Evolutionary conservation across 2,888 invertebrate species (phyloP), one percentile per base, ranked within the genome.

Genomic region (Rhodophaea formosa): DNA sequence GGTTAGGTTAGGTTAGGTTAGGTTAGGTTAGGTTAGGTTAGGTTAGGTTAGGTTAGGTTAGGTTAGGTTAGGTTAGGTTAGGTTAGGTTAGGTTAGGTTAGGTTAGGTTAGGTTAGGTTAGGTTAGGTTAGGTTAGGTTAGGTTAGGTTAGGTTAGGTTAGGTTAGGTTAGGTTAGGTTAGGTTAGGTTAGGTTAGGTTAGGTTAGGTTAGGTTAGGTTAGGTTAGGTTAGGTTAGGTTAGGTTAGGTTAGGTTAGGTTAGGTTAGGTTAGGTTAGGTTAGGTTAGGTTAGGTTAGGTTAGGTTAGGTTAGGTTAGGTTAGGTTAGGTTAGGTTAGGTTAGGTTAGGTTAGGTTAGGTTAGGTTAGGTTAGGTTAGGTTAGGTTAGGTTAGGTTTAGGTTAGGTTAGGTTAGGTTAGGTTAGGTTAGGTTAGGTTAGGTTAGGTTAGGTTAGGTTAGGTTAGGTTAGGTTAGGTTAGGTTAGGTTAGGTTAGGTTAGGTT

Each of bases 181-280:
- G 62, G 55, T 61, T 63, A 62, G 63, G 63, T 64, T 63, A 62
- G 63, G 63, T 63, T 60, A 63, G 62, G 61, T 62, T 62, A 63
- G 61, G 59, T 62, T 62, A 63, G 64, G 66, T 65, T 66, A 64
- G 65, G 65, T 64, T 66, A 59, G 57, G 57, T 56, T 62, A 58
- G 59, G 60, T 58, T 58, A 58, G 60, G 60, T 56, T 42, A 43
- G 42, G 30, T 53, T 42, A 53, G 35, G 16, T 53, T 35, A 53
- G 56, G 58, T 56, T 61, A 56, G 57, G 59, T 59, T 53, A 59
- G 55, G 56, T 56, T 56, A 53, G 56, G 59, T 59, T 56, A 56
- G 59, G 59, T 60, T 46, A 46, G 47, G 47, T 46, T 46, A 46
- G 47, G 23, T 46, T 46, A 57, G 55, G 52, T 60, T 61, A 57